These are phyloP conservation scores for Tethea ocularis DNA, from an alignment of 2,888 invertebrate genomes.

Conservation along the genomic window DNA sequence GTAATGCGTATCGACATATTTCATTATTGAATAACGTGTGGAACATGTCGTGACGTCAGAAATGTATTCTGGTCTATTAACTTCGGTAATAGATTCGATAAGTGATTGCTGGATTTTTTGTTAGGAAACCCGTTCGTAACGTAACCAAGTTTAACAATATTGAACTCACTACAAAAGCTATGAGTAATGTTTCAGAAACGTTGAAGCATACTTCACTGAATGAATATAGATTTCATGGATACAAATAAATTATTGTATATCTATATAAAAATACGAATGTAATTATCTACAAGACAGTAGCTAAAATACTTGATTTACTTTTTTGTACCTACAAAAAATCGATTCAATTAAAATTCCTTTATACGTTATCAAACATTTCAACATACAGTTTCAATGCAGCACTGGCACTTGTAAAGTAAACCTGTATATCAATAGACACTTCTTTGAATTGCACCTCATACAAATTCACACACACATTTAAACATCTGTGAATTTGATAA, in stretches of 20 bases:
- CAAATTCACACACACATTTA: no score
- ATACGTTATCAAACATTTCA: no score
- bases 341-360: no score
- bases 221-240: no score
- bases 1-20: not conserved
- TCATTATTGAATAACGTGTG: conserved; percentile 8
- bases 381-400: no score
- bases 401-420: not conserved
- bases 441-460: no score
- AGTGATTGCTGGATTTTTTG: not conserved
- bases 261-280: no score
- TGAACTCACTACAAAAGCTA: not conserved
- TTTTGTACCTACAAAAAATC: not conserved
- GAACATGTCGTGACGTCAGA: not conserved
- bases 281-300: no score
- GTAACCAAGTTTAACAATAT: not conserved
- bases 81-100: conserved; percentile 4
- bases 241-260: no score
- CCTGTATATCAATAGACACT: not conserved
- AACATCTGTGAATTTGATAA: not conserved
- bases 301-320: not conserved
- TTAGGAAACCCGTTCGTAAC: not conserved
- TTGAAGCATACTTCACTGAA: not conserved
- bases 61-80: conserved; percentile 8
- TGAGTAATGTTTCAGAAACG: no score